Conservation (phyloP, 1,140 invertebrate genomes). For the Brachionus rotundiformis region DNA sequence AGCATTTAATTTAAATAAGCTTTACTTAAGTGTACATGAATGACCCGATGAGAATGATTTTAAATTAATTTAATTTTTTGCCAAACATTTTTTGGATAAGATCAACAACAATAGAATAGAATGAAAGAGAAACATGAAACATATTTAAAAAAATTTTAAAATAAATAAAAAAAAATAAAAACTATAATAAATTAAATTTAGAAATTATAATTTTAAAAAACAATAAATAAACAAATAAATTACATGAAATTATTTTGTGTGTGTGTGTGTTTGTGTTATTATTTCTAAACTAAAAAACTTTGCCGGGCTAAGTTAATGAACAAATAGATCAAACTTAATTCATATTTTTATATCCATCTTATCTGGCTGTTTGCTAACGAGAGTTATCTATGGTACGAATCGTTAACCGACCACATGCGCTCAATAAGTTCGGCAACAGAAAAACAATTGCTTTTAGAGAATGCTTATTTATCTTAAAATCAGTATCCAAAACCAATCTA, state of each 20-base stretch:
- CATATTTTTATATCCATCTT: not conserved
- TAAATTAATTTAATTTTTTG: not conserved
- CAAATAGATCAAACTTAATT: not conserved
- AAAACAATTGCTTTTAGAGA: not conserved
- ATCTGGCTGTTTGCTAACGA: constrained; percentile 26
- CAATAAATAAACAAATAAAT: not conserved
- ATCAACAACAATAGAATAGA: too few species aligned
- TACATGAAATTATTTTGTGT: not conserved
- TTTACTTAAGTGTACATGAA: not conserved
- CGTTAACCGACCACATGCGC: constrained; percentile 23
- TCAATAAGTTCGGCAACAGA: not conserved
- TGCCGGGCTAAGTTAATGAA: not conserved
- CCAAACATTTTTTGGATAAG: not conserved
- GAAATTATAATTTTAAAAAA: too few species aligned
- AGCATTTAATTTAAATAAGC: constrained; percentile 31
- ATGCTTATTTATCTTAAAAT: constrained; percentile 37
- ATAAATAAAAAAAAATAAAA: too few species aligned
- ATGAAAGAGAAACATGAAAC: not conserved
- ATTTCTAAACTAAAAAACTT: not conserved
- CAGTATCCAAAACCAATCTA: constrained; percentile 40
- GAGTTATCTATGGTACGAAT: constrained; percentile 7
- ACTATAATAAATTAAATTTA: too few species aligned
- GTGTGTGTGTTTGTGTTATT: not conserved
- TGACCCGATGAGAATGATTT: not conserved
- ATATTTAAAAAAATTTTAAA: too few species aligned